Conservation (phyloP, 35 echinoderm and acorn worm genomes). For the Ophiothrix spiculata region DNA sequence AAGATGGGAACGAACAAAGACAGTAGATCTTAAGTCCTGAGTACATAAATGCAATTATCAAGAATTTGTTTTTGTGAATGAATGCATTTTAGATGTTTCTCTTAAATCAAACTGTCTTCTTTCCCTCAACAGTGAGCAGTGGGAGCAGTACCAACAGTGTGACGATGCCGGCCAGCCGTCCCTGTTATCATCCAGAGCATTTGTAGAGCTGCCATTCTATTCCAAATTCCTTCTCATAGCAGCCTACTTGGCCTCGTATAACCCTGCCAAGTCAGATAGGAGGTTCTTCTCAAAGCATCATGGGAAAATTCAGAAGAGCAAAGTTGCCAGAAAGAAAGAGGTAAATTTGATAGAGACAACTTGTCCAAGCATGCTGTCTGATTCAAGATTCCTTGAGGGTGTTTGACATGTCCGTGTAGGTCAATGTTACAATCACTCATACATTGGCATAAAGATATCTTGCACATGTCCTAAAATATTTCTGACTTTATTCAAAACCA, state of each 20-base stretch:
- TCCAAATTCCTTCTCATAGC: constrained; percentile 95
- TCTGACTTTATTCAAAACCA: too few species aligned
- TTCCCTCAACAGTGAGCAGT: constrained; percentile 62
- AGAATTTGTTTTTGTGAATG: too few species aligned
- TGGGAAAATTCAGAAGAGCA: constrained; percentile 84
- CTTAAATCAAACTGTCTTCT: too few species aligned
- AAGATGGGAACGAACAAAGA: not conserved
- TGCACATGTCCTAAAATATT: too few species aligned
- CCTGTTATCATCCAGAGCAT: constrained; percentile 57
- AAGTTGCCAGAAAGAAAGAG: constrained; percentile 58
- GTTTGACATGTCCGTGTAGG: too few species aligned
- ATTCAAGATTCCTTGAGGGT: too few species aligned
- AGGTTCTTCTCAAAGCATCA: constrained; percentile 94
- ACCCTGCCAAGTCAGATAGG: constrained; percentile 75
- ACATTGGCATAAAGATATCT: not conserved
- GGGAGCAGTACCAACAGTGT: constrained; percentile 79
- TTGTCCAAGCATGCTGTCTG: too few species aligned
- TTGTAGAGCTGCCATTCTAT: constrained; percentile 93
- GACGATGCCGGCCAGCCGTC: constrained; percentile 19
- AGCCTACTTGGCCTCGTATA: constrained; percentile 93
- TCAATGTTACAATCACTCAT: too few species aligned
- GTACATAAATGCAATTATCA: constrained; percentile 6
- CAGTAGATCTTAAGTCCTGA: not conserved
- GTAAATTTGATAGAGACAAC: constrained; percentile 9
- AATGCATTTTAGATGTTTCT: too few species aligned